Conservation (phyloP, 2,888 invertebrate species). For the Leucoma salicis region DNA sequence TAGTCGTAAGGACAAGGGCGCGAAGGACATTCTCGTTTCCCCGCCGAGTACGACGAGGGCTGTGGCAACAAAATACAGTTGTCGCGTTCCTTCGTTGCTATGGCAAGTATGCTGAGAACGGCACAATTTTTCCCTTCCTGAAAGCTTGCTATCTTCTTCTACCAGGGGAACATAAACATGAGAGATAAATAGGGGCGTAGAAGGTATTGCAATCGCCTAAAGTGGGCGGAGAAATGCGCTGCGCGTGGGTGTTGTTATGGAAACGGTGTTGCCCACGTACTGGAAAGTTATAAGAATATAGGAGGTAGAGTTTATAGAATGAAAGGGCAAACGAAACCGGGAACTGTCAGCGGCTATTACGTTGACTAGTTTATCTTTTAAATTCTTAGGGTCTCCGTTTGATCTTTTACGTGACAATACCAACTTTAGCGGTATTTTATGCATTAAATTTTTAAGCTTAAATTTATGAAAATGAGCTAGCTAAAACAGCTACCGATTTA, state of each 20-base stretch:
- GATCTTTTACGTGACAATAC: too few species aligned
- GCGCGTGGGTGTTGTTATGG: slow-evolving; percentile 73
- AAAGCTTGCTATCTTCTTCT: slow-evolving; percentile 84
- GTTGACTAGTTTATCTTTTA: too few species aligned
- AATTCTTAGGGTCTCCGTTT: too few species aligned
- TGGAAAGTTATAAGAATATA: slow-evolving; percentile 47
- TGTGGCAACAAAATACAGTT: slow-evolving; percentile 3
- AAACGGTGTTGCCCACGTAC: slow-evolving; percentile 65
- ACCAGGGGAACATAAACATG: slow-evolving; percentile 74
- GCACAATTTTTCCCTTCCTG: slow-evolving; percentile 80
- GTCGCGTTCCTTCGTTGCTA: slow-evolving; percentile 18
- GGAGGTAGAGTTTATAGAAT: slow-evolving; percentile 37
- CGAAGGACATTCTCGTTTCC: slow-evolving; percentile 26
- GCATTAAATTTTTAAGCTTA: too few species aligned
- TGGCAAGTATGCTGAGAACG: slow-evolving; percentile 43
- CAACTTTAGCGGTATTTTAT: too few species aligned
- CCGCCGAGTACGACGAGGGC: slow-evolving; percentile 14
- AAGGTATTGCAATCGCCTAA: slow-evolving; percentile 49
- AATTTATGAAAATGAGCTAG: too few species aligned
- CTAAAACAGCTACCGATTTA: too few species aligned
- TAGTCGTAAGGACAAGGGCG: slow-evolving; percentile 39
- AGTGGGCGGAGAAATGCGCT: slow-evolving; percentile 65
- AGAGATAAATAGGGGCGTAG: slow-evolving; percentile 40
- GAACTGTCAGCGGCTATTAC: too few species aligned
- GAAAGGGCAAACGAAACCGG: slow-evolving; percentile 3